A percentile compares a stretch with the other conserved stretches of the same genome.
Evolutionary conservation across 92 coral and sea anemone genomes (phyloP).

Genomic region (Bergia puertoricense): DNA sequence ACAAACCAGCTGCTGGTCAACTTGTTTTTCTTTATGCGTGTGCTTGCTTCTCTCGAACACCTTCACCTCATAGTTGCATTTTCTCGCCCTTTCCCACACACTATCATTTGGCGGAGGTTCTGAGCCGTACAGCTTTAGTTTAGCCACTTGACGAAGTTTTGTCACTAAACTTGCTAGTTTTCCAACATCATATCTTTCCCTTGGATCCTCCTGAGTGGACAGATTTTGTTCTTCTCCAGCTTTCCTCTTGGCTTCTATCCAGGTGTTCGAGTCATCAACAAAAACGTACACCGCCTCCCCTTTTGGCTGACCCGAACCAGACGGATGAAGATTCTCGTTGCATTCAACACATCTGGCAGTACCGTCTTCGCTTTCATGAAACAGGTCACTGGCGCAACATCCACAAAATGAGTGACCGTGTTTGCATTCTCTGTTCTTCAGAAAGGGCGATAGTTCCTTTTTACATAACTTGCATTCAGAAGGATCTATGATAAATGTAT

Average conservation of each 20-base stretch:
- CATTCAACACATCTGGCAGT: neutral
- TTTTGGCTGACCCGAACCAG: neutral
- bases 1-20: neutral
- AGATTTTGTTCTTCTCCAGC: neutral
- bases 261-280: neutral
- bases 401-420: neutral
- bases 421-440: neutral
- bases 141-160: neutral
- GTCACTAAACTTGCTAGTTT: neutral
- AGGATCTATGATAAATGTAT: neutral
- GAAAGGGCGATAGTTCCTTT: neutral
- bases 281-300: neutral
- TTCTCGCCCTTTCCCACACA: neutral
- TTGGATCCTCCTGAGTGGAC: neutral
- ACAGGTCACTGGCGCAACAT: neutral
- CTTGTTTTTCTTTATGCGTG: neutral
- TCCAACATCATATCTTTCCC: neutral
- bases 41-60: neutral
- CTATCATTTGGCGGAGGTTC: neutral
- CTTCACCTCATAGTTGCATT: neutral
- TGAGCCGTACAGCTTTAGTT: neutral
- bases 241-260: neutral
- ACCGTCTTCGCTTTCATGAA: neutral
- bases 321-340: neutral
- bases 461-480: neutral